Percentiles rank a stretch among this genome's conserved stretches.
phyloP scores from a whole-genome alignment of 2,113 vertebrate species.

The Crotalus tigris region DNA sequence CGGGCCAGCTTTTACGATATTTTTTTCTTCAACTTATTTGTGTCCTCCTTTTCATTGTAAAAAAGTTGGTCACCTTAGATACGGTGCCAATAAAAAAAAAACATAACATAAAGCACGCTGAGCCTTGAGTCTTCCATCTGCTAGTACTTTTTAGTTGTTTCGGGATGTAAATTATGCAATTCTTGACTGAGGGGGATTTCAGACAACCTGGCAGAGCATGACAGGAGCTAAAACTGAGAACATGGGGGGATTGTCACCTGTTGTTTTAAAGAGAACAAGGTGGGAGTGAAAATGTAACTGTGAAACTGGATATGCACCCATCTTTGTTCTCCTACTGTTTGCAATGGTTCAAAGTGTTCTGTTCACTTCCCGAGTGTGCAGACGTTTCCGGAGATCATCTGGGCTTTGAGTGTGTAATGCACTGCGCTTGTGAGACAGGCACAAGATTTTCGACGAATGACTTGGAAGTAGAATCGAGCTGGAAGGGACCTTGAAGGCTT shows the following conservation, averaged over 20 bases:
- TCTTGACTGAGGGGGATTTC: background rate
- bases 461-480: background rate
- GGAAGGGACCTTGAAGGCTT: too few relatives aligned
- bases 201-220: background rate
- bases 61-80: too few relatives aligned
- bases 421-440: background rate
- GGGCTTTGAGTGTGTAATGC: background rate
- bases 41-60: too few relatives aligned
- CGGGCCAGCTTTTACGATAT: too few relatives aligned
- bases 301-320: background rate
- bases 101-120: background rate
- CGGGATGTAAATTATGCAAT: background rate
- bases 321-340: background rate
- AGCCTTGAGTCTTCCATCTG: background rate
- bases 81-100: background rate
- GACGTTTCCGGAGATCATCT: background rate
- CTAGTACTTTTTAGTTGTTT: background rate
- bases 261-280: background rate
- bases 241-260: background rate
- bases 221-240: background rate
- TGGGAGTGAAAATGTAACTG: background rate
- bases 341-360: background rate
- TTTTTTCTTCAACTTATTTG: too few relatives aligned
- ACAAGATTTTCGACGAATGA: background rate
- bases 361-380: background rate